These are phyloP conservation scores for Heliconius hermathena DNA, from an alignment of 1,140 invertebrate species.

Conservation along the genomic window DNA sequence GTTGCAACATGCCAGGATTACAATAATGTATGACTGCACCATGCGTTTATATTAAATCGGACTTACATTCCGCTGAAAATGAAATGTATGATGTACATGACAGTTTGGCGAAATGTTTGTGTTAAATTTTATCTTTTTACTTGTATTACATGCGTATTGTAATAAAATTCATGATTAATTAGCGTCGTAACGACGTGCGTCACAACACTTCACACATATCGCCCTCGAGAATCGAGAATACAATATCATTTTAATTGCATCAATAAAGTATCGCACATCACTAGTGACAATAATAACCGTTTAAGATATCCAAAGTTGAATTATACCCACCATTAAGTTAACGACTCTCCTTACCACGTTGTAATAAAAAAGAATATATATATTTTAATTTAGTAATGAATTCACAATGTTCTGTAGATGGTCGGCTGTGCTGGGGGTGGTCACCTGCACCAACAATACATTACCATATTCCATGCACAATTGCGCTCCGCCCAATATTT, in stretches of 20 bases:
- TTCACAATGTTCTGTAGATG: slow-evolving; percentile 24
- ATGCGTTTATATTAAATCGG: slow-evolving; percentile 35
- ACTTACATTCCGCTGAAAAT: slow-evolving; percentile 12
- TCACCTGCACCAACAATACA: slow-evolving; percentile 42
- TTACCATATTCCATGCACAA: slow-evolving; percentile 56
- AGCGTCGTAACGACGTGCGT: neutral
- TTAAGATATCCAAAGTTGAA: slow-evolving; percentile 7
- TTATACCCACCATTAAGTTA: slow-evolving; percentile 17
- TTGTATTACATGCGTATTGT: slow-evolving; percentile 2
- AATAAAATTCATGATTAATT: slow-evolving; percentile 9
- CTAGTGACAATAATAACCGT: slow-evolving; percentile 6
- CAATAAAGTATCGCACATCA: slow-evolving; percentile 26
- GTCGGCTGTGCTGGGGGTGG: slow-evolving; percentile 40
- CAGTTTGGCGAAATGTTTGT: slow-evolving; percentile 2
- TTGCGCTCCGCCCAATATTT: slow-evolving; percentile 38
- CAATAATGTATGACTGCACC: slow-evolving; percentile 50
- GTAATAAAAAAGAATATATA: slow-evolving; percentile 17
- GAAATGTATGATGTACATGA: neutral
- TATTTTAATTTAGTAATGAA: slow-evolving; percentile 29
- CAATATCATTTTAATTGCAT: slow-evolving; percentile 39
- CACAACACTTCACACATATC: slow-evolving; percentile 15
- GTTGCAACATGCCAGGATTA: slow-evolving; percentile 54
- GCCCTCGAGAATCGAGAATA: slow-evolving; percentile 33
- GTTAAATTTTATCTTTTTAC: slow-evolving; percentile 14
- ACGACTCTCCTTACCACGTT: slow-evolving; percentile 4